Conservation (phyloP, 2,888 invertebrate species). For the Dryobota labecula region DNA sequence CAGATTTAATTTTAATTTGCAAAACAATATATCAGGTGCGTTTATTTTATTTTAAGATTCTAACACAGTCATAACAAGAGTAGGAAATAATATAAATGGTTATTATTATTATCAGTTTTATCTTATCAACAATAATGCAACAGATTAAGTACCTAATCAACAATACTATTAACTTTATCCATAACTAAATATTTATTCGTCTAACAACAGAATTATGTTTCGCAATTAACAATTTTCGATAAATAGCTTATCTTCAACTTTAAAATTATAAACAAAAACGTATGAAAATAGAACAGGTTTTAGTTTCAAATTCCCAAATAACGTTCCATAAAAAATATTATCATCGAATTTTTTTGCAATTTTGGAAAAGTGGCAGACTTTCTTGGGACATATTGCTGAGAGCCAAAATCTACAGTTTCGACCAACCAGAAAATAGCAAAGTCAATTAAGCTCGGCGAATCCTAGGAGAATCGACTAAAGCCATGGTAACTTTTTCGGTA, state of each 20-base stretch:
- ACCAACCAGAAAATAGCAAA: neutral
- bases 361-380: neutral
- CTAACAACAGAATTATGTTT: neutral
- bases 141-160: constrained; percentile 11
- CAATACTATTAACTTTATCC: constrained; percentile 26
- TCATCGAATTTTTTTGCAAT: neutral
- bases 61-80: constrained; percentile 1
- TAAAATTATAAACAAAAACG: neutral
- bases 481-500: neutral
- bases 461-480: neutral
- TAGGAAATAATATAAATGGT: constrained; percentile 33
- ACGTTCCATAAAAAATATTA: too few relatives aligned
- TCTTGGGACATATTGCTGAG: neutral
- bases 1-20: neutral
- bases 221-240: neutral
- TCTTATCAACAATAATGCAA: constrained; percentile 23
- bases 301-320: neutral
- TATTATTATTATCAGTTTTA: constrained; percentile 8
- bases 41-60: neutral
- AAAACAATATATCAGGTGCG: too few relatives aligned
- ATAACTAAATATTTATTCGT: constrained; percentile 24
- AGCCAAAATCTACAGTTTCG: neutral
- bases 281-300: neutral
- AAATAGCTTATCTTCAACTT: neutral
- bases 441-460: too few relatives aligned